phyloP scores from a whole-genome alignment of 2,888 invertebrate genomes.

The Diarsia dahlii region DNA sequence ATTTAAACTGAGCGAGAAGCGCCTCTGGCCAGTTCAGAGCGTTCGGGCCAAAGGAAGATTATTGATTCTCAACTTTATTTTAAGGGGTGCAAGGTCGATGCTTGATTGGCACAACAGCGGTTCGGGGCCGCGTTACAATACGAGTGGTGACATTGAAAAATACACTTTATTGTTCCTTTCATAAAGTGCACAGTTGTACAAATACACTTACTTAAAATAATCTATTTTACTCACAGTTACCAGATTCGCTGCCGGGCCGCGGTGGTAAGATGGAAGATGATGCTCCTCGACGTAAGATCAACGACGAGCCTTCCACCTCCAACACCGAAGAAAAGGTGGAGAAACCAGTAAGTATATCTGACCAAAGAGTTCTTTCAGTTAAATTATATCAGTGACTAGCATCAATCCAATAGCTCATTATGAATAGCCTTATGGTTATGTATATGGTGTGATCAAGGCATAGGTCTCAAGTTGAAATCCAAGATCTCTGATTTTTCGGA shows the following conservation, averaged over 20 bases:
- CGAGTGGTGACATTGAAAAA: neutral
- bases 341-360: conserved; percentile 70
- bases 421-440: too few species aligned
- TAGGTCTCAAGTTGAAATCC: too few species aligned
- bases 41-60: neutral
- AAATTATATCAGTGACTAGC: too few species aligned
- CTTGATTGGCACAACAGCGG: neutral
- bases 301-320: conserved; percentile 71
- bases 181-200: neutral
- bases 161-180: neutral
- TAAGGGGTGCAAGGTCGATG: neutral
- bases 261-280: conserved; percentile 80
- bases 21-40: neutral
- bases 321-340: conserved; percentile 59
- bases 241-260: conserved; percentile 84
- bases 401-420: too few species aligned
- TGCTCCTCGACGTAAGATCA: conserved; percentile 65
- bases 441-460: too few species aligned
- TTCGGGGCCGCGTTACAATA: neutral
- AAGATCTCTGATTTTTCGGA: too few species aligned
- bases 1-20: neutral
- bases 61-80: neutral
- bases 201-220: neutral
- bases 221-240: conserved; percentile 70
- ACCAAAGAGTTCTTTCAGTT: too few species aligned